Evolutionary conservation across 2,113 vertebrate species (phyloP).

Genomic region (Psilopsiagon aurifrons): DNA sequence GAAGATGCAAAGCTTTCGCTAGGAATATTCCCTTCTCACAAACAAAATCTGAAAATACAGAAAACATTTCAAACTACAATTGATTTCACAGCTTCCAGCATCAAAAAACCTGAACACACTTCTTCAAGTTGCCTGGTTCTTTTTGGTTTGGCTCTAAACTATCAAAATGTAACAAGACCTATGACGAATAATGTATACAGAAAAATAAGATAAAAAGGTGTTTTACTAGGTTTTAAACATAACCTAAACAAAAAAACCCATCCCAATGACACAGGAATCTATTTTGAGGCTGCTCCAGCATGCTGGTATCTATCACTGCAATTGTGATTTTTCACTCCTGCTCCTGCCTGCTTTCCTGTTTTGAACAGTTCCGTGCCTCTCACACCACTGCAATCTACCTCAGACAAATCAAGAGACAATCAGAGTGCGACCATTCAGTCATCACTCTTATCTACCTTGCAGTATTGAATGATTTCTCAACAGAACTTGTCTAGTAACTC

Average conservation of each 20-base stretch:
- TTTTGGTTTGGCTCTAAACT: neutral
- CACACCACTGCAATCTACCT: neutral
- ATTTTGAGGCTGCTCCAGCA: neutral
- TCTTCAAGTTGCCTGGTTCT: neutral
- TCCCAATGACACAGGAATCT: neutral
- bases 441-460: accelerated
- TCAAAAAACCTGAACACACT: neutral
- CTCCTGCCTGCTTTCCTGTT: neutral
- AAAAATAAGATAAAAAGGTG: neutral
- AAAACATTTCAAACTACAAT: constrained; percentile 4
- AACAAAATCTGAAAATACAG: neutral
- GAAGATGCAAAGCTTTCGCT: neutral
- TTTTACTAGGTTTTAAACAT: neutral
- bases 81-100: constrained; percentile 23
- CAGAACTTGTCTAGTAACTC: neutral
- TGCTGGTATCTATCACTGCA: neutral
- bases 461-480: neutral
- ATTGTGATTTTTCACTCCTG: neutral
- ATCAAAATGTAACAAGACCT: neutral
- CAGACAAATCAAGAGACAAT: neutral
- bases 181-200: neutral
- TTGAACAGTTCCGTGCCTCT: neutral
- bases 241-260: neutral
- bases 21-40: neutral
- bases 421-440: neutral